phyloP scores from a whole-genome alignment of 1,140 invertebrate species.

The Laupala kohalensis region DNA sequence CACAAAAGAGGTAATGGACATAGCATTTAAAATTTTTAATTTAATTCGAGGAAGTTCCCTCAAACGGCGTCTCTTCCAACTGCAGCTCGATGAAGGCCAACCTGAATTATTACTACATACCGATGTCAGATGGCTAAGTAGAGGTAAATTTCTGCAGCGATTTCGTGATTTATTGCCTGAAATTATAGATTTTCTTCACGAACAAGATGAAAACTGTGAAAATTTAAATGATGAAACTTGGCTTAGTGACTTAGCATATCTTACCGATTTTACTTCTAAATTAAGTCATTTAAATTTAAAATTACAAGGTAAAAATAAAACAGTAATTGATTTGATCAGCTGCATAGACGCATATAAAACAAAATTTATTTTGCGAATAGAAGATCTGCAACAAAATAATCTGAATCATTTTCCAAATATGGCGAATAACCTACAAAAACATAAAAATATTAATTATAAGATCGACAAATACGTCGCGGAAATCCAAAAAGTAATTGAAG shows the following conservation, averaged over 20 bases:
- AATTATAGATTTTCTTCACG: conserved; percentile 9
- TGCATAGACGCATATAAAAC: conserved; percentile 3
- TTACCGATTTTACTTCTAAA: conserved; percentile 20
- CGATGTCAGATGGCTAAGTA: conserved; percentile 10
- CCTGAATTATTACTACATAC: conserved; percentile 15
- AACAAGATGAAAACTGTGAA: conserved; percentile 4
- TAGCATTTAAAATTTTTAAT: no score
- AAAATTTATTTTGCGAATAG: conserved; percentile 9
- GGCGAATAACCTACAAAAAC: conserved; percentile 13
- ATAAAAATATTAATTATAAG: conserved; percentile 15
- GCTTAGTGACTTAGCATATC: conserved; percentile 16
- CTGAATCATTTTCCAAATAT: conserved; percentile 14
- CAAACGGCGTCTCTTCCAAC: conserved; percentile 16
- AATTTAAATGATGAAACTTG: conserved; percentile 17
- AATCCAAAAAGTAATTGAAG: no score
- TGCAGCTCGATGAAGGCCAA: conserved; percentile 17
- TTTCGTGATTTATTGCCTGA: conserved; percentile 10
- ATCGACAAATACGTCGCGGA: conserved; percentile 12
- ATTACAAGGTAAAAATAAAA: conserved; percentile 18
- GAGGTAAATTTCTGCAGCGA: conserved; percentile 10
- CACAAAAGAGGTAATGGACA: no score
- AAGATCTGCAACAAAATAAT: conserved; percentile 19
- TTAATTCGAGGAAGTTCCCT: no score
- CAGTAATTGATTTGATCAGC: conserved; percentile 21
- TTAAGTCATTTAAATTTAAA: conserved; percentile 22